Evolutionary conservation across 1,140 invertebrate species (phyloP).

Genomic region (Harpegnathos saltator): DNA sequence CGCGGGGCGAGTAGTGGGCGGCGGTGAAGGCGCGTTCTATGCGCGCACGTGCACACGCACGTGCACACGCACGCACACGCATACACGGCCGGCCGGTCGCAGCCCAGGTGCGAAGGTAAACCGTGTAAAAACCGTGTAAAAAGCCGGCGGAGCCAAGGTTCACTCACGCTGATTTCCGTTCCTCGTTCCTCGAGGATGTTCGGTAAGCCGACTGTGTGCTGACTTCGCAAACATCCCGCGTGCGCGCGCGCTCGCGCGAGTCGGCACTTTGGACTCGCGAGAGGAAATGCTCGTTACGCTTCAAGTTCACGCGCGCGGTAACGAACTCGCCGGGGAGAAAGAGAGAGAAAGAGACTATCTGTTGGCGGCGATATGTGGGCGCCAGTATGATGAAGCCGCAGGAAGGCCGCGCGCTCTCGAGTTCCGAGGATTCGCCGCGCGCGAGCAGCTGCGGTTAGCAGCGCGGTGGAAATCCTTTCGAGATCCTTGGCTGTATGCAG

Average conservation of each 20-base stretch:
- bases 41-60: no score
- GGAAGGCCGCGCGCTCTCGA: constrained; percentile 58
- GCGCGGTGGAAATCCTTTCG: not conserved
- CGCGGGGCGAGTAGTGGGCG: not conserved
- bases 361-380: constrained; percentile 68
- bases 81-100: constrained; percentile 1
- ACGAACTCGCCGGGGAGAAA: constrained; percentile 48
- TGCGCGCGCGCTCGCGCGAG: not conserved
- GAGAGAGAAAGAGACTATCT: constrained; percentile 45
- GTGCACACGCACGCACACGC: not conserved
- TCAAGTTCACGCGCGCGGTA: constrained; percentile 64
- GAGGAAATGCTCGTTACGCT: constrained; percentile 41
- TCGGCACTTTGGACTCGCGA: constrained; percentile 17
- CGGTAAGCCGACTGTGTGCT: not conserved
- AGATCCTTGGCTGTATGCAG: not conserved
- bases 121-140: not conserved
- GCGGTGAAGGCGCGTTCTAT: not conserved
- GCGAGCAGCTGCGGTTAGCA: not conserved
- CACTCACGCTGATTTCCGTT: not conserved
- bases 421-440: constrained; percentile 14
- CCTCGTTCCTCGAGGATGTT: not conserved
- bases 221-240: constrained; percentile 20
- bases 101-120: constrained; percentile 3
- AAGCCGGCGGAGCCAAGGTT: not conserved
- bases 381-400: constrained; percentile 63